Evolutionary conservation across 1,140 invertebrate species (phyloP), one percentile per base, ranked within the genome.

Genomic region (Scylla paramamosain): DNA sequence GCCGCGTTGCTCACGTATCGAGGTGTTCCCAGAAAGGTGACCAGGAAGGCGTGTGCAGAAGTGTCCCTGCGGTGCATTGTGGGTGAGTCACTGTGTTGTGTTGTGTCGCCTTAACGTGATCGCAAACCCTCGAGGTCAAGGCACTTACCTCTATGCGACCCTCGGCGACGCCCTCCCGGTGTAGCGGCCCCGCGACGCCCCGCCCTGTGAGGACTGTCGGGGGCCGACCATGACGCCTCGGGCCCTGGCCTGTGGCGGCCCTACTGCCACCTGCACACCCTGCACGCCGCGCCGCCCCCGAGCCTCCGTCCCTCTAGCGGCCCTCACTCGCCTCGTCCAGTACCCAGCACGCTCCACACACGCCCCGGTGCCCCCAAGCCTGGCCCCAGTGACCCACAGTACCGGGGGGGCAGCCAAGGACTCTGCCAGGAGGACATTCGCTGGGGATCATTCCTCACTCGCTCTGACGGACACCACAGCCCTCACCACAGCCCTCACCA

Each of bases 221-320:
- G 6, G 90, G 90, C 90, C 90, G 28, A 91, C 59, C 77, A 91
- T 91, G 90, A 91, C 90, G 90, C 46, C 29, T 28, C 32, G 48
- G 90, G 90, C 29, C 28, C 52, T 28, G 52, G 52, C 59, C 52
- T 77, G 90, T 32, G 14, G 90, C 52, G 90, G 90, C 90, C 52
- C 25, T 48, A 39, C 67, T 77, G 67, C 67, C 67, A 77, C 67
- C 12, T n/a, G 67, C n/a, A n/a, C n/a, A 14, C 90, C 28, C 90
- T n/a, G 20, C 29, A 14, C 46, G 46, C 16, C 46, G 25, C 59
- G 90, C 90, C 90, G 52, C 31, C 31, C 20, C 52, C n/a, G 12
- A 39, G 28, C 16, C 52, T 12, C 52, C 28, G 29, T 28, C 20
- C 67, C 29, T 20, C 8, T 77, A 77, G 67, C 1, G 67, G 67